Percentiles rank a stretch among this genome's conserved stretches.
These are phyloP conservation scores for Amniataba percoides DNA, from an alignment of 2,797 vertebrate species.

Conservation along the genomic window DNA sequence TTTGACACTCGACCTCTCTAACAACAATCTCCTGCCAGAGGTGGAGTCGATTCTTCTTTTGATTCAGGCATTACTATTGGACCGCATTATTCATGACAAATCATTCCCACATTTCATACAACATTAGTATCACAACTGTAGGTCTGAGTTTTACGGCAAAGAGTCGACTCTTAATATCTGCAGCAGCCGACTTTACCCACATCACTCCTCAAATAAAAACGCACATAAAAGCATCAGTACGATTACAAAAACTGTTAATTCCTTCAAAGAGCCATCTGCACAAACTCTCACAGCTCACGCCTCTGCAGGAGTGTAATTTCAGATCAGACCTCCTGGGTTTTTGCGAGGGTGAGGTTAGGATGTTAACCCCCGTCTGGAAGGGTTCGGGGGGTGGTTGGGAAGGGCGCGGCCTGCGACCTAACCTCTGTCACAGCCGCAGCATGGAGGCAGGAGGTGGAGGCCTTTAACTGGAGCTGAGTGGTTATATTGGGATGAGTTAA, in stretches of 20 bases:
- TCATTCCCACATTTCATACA: constrained; percentile 7
- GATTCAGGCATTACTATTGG: background rate
- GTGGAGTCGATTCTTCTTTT: background rate
- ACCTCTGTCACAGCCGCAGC: constrained; percentile 42
- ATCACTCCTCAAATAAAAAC: background rate
- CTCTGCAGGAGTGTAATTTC: constrained; percentile 12
- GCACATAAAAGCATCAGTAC: background rate
- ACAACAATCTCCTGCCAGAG: background rate
- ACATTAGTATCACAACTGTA: background rate
- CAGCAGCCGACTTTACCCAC: background rate
- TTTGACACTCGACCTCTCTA: constrained; percentile 41
- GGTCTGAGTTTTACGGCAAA: background rate
- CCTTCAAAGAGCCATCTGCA: background rate
- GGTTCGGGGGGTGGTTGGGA: constrained; percentile 21
- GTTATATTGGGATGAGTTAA: constrained; percentile 28
- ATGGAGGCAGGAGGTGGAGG: background rate
- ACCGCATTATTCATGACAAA: background rate
- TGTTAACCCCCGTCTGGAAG: constrained; percentile 19
- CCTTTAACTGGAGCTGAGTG: constrained; percentile 32
- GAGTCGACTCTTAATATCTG: background rate
- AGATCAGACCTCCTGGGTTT: constrained; percentile 31
- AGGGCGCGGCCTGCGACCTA: constrained; percentile 20
- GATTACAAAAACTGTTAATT: background rate
- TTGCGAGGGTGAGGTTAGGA: constrained; percentile 29
- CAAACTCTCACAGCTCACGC: background rate